Base-by-base conservation (phyloP, 2,797 vertebrate genomes). In the Glossophaga mutica region DNA sequence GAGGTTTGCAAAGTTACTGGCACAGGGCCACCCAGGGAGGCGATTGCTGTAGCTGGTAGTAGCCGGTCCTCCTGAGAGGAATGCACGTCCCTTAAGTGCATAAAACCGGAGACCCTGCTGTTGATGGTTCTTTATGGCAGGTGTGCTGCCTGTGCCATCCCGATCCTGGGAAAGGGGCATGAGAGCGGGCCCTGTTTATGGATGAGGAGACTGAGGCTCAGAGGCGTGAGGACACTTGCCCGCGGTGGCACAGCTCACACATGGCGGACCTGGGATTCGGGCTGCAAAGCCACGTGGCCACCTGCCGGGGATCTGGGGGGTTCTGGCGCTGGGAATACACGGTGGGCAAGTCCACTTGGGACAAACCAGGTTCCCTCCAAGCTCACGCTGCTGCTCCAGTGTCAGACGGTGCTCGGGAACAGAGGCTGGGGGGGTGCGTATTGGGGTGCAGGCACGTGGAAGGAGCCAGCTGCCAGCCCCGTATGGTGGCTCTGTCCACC, bases 401-500 rank as follows among this genome's bases (percentile, higher is more conserved):
- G 4, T 32, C 39, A 19, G 19, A 15, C 21, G 8, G 68, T 48
- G 65, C 55, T 48, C 50, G 81, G 18, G 59, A 83, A 46, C 89
- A 50, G 71, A 39, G 55, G 21, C 62, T 34, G 39, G 26, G 62
- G 48, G 59, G 52, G 37, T 46, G 34, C 65, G 77, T 12, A 7
- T 0, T 0, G 12, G 16, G 81, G 70, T n/a, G 65, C 81, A 48
- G 78, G 57, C 29, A 2, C n/a, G 82, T 73, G 88, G 85, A 92
- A 93, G 87, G 73, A 92, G 91, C 93, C 95, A 50, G 59, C 91
- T 91, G 88, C 52, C 0, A 0, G 46, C 39, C 50, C 89, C 70
- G 44, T 68, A 70, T 62, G 86, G 91, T 37, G 55, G 37, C 16
- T 59, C 90, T 68, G 46, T 93, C 96, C 84, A 91, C 94, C 29